Conservation (phyloP, 2,797 vertebrate species). For the Myripristis jacobus region DNA sequence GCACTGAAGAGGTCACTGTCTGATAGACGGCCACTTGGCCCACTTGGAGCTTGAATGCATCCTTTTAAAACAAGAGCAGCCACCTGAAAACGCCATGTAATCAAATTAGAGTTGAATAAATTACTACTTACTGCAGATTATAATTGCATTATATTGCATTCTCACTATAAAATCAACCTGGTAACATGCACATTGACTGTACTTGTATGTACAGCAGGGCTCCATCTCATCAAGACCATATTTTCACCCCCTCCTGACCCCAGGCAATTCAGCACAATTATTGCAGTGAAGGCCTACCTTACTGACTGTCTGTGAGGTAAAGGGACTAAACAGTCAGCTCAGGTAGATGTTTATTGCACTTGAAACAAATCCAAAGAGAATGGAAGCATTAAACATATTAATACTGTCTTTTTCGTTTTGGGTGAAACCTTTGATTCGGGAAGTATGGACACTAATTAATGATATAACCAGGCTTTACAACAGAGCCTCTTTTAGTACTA, state of each 20-base stretch:
- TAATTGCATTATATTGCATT: no score
- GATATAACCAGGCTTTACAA: not conserved
- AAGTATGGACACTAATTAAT: not conserved
- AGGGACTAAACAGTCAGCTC: no score
- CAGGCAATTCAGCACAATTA: no score
- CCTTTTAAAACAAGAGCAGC: constrained; percentile 64
- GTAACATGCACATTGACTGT: no score
- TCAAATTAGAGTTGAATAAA: not conserved
- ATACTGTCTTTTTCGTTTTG: not conserved
- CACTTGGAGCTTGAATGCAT: constrained; percentile 55
- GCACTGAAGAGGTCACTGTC: constrained; percentile 75
- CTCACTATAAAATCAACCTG: no score
- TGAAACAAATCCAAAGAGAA: constrained; percentile 9
- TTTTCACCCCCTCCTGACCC: no score
- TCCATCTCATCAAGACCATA: no score
- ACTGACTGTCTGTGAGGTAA: no score
- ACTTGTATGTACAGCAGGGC: no score
- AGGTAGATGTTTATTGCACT: no score
- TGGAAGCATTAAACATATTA: no score
- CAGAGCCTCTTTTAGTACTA: not conserved
- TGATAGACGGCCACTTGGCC: constrained; percentile 72
- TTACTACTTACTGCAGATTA: not conserved
- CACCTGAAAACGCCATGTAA: constrained; percentile 51
- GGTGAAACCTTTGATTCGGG: not conserved
- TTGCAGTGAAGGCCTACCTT: no score